phyloP scores from a whole-genome alignment of 2,113 vertebrate species.

The Odontesthes bonariensis region DNA sequence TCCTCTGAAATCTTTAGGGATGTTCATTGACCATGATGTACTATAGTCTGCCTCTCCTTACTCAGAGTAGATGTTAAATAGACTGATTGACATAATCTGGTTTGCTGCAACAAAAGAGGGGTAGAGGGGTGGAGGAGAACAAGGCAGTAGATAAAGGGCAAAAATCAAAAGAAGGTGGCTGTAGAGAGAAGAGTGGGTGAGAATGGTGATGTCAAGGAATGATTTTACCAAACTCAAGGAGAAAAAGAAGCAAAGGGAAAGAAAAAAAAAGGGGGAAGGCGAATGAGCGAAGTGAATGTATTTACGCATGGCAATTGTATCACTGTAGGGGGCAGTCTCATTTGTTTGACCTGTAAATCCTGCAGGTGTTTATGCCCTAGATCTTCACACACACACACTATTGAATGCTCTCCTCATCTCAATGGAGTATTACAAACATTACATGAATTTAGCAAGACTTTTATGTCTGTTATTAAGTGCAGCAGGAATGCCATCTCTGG shows the following conservation, averaged over 20 bases:
- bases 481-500: conserved; percentile 41
- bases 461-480: conserved; percentile 37
- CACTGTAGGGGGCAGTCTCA: conserved; percentile 74
- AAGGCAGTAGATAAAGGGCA: conserved; percentile 3
- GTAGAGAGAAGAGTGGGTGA: background rate
- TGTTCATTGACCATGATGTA: conserved; percentile 81
- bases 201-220: conserved; percentile 26
- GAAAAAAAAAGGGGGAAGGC: background rate
- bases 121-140: conserved; percentile 6
- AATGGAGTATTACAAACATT: conserved; percentile 52
- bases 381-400: background rate
- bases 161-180: conserved; percentile 22
- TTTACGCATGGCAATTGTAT: conserved; percentile 66
- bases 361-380: conserved; percentile 75
- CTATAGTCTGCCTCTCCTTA: conserved; percentile 75
- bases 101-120: conserved; percentile 14
- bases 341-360: conserved; percentile 75
- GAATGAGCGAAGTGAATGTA: conserved; percentile 36
- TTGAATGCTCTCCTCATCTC: conserved; percentile 18
- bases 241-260: conserved; percentile 8
- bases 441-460: conserved; percentile 46
- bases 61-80: conserved; percentile 77
- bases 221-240: background rate
- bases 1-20: conserved; percentile 80
- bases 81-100: conserved; percentile 79